Base-by-base conservation (phyloP, 2,113 vertebrate species). In the Urocolius indicus region DNA sequence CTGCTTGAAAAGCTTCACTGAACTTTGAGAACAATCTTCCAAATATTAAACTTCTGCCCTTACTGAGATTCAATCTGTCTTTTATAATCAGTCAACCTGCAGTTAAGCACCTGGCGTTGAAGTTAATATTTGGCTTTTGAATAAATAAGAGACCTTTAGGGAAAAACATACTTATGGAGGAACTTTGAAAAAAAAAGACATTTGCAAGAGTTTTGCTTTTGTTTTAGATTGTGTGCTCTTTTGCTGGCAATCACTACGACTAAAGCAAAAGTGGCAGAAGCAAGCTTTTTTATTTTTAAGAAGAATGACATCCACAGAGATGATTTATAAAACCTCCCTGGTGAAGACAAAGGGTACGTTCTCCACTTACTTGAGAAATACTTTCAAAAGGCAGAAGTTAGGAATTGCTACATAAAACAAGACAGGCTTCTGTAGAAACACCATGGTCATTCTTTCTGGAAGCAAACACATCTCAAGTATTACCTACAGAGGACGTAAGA, bases 281-380 rank as follows among this genome's bases (percentile, higher is more conserved):
- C 26, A 72, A 72, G 48, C 38, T 57, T 88, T 84, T 83, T 87
- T 92, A 85, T 67, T 92, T 86, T 86, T 84, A 69, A 58, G 68
- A 75, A 77, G 22, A 54, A 22, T 58, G 72, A 59, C 23, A 69
- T 51, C 16, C 58, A 45, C 19, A 55, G 62, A 22, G 36, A 57
- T 74, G 49, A 81, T 43, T 80, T 92, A 30, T 20, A 79, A 88
- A 87, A 59, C 45, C 13, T 75, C 45, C 17, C 30, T 26, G 30
- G 34, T 23, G 54, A 95, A 84, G 48, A 76, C 32, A 63, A 91
- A 67, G 51, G 17, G 7, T 41, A 51, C 36, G 45, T 10, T 68
- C 52, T 89, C 69, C 19, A 49, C 16, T 68, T 57, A 61, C 19
- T 36, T 58, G 22, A 79, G 54, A 67, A 67, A 29, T 4, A 67